Conservation (phyloP, 2,113 vertebrate species). For the Chlorodrepanis virens region DNA sequence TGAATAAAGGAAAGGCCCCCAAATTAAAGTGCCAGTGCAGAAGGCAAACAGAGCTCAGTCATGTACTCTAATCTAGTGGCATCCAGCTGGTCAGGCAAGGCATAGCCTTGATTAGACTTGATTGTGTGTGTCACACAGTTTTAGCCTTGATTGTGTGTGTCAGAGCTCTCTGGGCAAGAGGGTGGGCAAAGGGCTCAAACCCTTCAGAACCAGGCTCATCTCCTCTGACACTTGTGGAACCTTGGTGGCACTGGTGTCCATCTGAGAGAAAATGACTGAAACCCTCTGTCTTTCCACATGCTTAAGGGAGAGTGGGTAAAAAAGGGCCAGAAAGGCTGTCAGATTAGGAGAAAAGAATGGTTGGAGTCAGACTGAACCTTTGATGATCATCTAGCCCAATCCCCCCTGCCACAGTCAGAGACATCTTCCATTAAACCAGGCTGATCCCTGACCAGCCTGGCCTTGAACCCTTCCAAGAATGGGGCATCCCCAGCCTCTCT, state of each 20-base stretch:
- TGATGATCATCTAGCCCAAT: not conserved
- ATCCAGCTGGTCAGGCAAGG: not conserved
- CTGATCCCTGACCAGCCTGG: not conserved
- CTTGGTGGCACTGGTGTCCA: not conserved
- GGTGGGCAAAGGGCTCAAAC: not conserved
- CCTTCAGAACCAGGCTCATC: not conserved
- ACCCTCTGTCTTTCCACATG: not conserved
- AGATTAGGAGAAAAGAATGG: not conserved
- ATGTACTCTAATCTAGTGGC: not conserved
- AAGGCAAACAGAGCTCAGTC: not conserved
- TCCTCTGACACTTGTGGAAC: rapidly evolving
- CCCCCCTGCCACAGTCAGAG: rapidly evolving
- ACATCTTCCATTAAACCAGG: not conserved
- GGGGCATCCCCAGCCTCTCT: not conserved
- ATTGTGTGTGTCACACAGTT: not conserved
- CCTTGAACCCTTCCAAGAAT: not conserved
- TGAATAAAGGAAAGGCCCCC: not conserved
- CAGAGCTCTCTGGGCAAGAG: not conserved
- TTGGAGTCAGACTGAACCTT: not conserved
- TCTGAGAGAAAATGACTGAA: not conserved
- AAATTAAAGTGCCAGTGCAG: not conserved
- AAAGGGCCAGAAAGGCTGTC: not conserved
- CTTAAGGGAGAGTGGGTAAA: not conserved
- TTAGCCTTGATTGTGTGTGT: not conserved
- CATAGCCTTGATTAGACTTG: not conserved